These are phyloP conservation scores for Galerucella calmariensis DNA, from an alignment of 2,888 invertebrate genomes.

Conservation along the genomic window DNA sequence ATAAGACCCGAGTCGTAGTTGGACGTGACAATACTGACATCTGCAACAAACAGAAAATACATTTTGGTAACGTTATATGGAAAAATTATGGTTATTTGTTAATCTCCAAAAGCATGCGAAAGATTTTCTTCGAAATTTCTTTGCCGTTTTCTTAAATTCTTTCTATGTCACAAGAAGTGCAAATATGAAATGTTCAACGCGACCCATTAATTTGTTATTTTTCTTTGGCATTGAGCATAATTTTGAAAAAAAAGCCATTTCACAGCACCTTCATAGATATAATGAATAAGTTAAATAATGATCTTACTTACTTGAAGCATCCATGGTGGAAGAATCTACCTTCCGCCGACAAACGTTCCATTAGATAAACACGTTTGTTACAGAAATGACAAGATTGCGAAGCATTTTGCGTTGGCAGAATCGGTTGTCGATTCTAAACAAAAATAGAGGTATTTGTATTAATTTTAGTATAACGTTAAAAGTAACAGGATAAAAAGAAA, in stretches of 20 bases:
- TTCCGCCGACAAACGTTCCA: conserved; percentile 91
- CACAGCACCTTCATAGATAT: background rate
- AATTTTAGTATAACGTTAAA: background rate
- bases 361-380: conserved; percentile 90
- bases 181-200: too few species aligned
- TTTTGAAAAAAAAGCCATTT: too few species aligned
- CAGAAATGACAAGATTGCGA: conserved; percentile 90
- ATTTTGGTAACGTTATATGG: too few species aligned
- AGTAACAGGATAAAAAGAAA: background rate
- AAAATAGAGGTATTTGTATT: background rate
- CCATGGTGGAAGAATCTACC: conserved; percentile 91
- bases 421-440: conserved; percentile 66
- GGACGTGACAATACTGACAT: conserved; percentile 91
- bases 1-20: conserved; percentile 83
- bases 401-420: conserved; percentile 73
- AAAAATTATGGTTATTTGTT: too few species aligned
- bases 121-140: too few species aligned
- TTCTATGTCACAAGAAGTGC: too few species aligned
- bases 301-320: conserved; percentile 75
- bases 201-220: too few species aligned
- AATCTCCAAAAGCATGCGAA: too few species aligned
- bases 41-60: conserved; percentile 57
- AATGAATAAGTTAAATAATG: background rate
- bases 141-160: too few species aligned
- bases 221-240: too few species aligned